A percentile compares a stretch with the other conserved stretches of the same genome.
These are phyloP conservation scores for Synanthedon myopaeformis DNA, from an alignment of 2,888 invertebrate genomes.

Conservation along the genomic window DNA sequence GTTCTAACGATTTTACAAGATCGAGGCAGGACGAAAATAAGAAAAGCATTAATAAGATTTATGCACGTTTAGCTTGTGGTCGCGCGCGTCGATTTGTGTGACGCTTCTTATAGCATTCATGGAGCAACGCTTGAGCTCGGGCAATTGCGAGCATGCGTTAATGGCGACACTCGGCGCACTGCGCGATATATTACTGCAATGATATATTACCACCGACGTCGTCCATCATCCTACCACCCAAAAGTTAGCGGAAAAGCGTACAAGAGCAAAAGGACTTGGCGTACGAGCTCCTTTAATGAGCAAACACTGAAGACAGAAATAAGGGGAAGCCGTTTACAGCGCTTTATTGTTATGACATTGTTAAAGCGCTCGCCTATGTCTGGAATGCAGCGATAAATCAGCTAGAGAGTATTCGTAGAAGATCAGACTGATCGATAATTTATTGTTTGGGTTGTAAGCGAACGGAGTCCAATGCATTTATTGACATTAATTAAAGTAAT, in stretches of 20 bases:
- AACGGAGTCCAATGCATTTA: too few relatives aligned
- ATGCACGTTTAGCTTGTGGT: conserved; percentile 55
- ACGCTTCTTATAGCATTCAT: conserved; percentile 48
- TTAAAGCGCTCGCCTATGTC: conserved; percentile 42
- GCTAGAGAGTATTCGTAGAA: too few relatives aligned
- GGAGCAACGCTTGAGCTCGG: conserved; percentile 34
- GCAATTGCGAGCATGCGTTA: conserved; percentile 64
- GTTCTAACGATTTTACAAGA: conserved; percentile 53
- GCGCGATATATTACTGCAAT: conserved; percentile 63
- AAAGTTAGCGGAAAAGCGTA: conserved; percentile 64
- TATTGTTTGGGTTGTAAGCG: too few relatives aligned
- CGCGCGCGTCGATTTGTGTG: conserved; percentile 62
- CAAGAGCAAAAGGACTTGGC: conserved; percentile 49
- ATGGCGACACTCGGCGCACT: conserved; percentile 67
- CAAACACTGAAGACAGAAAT: conserved; percentile 66
- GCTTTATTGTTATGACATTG: conserved; percentile 62
- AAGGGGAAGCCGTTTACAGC: conserved; percentile 55
- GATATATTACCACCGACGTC: conserved; percentile 64
- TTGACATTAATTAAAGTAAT: background rate
- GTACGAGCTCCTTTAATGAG: conserved; percentile 60
- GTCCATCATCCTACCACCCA: conserved; percentile 69
- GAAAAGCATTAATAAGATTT: conserved; percentile 65
- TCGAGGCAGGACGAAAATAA: conserved; percentile 54
- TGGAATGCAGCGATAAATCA: background rate
- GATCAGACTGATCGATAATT: too few relatives aligned